phyloP scores from a whole-genome alignment of 1,140 invertebrate species.

The Calephelis nemesis region DNA sequence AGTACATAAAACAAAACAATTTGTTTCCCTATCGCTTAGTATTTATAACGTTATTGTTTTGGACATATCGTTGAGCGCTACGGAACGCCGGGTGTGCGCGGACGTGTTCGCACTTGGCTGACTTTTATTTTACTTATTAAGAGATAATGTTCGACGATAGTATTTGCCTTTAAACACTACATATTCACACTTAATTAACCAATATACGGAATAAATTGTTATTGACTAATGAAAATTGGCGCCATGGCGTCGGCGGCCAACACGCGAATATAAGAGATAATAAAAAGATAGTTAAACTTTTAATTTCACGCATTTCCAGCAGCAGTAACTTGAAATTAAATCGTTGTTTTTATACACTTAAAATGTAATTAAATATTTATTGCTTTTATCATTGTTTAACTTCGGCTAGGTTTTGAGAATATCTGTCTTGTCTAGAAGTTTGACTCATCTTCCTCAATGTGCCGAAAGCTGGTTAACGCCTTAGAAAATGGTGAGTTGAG shows the following conservation, averaged over 20 bases:
- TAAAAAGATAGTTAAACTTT: constrained; percentile 39
- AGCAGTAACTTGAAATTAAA: constrained; percentile 30
- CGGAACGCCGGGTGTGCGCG: too few relatives aligned
- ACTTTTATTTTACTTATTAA: background rate
- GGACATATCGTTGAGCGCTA: too few relatives aligned
- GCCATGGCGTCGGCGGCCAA: constrained; percentile 22
- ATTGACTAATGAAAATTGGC: constrained; percentile 26
- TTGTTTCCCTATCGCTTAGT: too few relatives aligned
- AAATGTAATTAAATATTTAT: constrained; percentile 1
- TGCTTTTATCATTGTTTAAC: too few relatives aligned
- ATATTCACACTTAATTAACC: constrained; percentile 13
- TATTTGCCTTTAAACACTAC: constrained; percentile 6
- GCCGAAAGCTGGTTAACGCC: too few relatives aligned
- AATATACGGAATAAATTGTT: constrained; percentile 17
- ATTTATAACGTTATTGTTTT: too few relatives aligned
- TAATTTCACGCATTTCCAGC: constrained; percentile 43
- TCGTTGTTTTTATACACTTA: constrained; percentile 2
- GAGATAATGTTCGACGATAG: background rate
- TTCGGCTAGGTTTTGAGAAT: too few relatives aligned
- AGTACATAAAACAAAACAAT: too few relatives aligned
- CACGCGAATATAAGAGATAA: constrained; percentile 31
- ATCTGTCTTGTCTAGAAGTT: too few relatives aligned
- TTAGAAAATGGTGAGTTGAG: too few relatives aligned
- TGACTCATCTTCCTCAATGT: too few relatives aligned
- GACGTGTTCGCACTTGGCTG: background rate